Evolutionary conservation across 2,888 invertebrate species (phyloP).

Genomic region (Pasiphila rectangulata): DNA sequence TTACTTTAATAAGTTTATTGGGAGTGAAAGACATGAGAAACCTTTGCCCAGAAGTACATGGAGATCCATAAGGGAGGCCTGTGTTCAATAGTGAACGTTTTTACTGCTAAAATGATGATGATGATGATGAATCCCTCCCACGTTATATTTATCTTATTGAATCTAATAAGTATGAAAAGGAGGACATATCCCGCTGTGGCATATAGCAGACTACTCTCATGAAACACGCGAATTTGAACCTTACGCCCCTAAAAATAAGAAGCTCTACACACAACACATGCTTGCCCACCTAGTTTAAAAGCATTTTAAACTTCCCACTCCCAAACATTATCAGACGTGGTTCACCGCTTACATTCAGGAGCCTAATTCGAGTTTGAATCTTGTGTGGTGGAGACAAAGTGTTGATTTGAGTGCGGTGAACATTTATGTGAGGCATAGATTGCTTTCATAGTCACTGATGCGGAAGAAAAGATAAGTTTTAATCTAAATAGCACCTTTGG

Average conservation of each 20-base stretch:
- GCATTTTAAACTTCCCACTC: conserved; percentile 50
- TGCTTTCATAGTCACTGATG: conserved; percentile 27
- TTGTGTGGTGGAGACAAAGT: conserved; percentile 45
- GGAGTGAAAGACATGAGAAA: background rate
- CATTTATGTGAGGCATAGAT: conserved; percentile 12
- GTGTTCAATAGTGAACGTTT: no score
- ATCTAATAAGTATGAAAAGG: no score
- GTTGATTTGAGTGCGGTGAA: conserved; percentile 39
- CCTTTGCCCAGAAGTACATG: background rate
- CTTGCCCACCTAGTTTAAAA: conserved; percentile 1
- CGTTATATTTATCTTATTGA: background rate
- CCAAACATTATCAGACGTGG: conserved; percentile 58
- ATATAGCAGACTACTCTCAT: no score
- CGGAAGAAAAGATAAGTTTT: conserved; percentile 63
- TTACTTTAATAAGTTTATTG: no score
- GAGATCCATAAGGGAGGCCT: no score
- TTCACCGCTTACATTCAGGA: conserved; percentile 69
- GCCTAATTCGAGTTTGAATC: conserved; percentile 35
- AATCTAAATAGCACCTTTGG: conserved; percentile 70
- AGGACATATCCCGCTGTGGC: no score
- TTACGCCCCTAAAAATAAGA: background rate
- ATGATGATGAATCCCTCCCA: background rate
- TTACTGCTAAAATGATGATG: background rate
- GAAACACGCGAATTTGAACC: background rate
- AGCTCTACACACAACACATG: background rate